phyloP scores from a whole-genome alignment of 2,113 vertebrate genomes.

The Sphaerodactylus townsendi region DNA sequence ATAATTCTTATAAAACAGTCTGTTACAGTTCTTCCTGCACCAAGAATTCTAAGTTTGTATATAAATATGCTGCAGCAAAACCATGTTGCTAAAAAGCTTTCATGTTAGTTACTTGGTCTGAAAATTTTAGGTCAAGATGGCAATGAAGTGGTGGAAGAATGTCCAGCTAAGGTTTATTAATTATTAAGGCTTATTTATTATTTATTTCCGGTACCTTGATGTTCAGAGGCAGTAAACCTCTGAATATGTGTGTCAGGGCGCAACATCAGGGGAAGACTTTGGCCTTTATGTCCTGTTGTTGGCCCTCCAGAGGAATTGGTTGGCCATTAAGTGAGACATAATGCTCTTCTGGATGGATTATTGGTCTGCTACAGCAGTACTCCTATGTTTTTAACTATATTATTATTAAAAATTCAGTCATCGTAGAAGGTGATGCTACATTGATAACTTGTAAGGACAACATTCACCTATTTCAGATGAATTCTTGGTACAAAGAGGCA shows the following conservation, averaged over 20 bases:
- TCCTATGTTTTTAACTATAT: neutral
- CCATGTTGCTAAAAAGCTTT: neutral
- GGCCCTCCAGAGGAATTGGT: too few relatives aligned
- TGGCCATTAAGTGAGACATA: too few relatives aligned
- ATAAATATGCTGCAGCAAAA: neutral
- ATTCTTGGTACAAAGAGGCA: neutral
- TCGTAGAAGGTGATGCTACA: neutral
- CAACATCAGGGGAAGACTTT: too few relatives aligned
- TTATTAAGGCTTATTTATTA: too few relatives aligned
- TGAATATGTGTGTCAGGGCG: too few relatives aligned
- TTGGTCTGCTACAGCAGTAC: too few relatives aligned
- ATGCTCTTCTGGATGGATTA: too few relatives aligned
- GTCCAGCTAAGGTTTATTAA: neutral
- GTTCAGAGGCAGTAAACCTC: too few relatives aligned
- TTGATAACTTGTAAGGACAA: too few relatives aligned
- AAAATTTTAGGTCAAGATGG: neutral
- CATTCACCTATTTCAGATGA: too few relatives aligned
- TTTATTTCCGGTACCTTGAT: too few relatives aligned
- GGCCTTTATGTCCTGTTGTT: too few relatives aligned
- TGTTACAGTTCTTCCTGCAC: neutral
- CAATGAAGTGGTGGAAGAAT: neutral
- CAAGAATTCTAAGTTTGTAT: neutral
- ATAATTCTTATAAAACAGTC: neutral
- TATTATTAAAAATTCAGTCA: neutral
- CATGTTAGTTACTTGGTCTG: neutral